phyloP scores from a whole-genome alignment of 2,888 invertebrate genomes.

The Eurois occulta region DNA sequence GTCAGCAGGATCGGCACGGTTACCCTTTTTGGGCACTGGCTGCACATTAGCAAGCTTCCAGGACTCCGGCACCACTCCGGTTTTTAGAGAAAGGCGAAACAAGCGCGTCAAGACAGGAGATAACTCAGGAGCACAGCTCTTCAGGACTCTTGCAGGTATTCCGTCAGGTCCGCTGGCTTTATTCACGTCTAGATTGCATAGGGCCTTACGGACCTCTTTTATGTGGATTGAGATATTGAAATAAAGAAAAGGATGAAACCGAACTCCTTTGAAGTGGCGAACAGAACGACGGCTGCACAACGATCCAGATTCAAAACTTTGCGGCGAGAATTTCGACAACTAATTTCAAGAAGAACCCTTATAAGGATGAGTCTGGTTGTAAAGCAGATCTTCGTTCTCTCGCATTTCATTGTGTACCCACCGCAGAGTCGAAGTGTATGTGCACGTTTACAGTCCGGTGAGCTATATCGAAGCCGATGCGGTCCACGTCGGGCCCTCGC shows the following conservation, averaged over 20 bases:
- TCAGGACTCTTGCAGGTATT: too few relatives aligned
- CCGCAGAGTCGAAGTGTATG: slow-evolving; percentile 33
- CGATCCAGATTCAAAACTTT: slow-evolving; percentile 59
- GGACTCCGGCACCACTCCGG: too few relatives aligned
- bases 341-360: slow-evolving; percentile 66
- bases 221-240: too few relatives aligned
- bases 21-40: too few relatives aligned
- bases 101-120: too few relatives aligned
- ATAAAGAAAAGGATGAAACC: slow-evolving; percentile 67
- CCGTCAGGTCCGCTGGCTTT: too few relatives aligned
- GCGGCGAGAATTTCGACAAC: slow-evolving; percentile 57
- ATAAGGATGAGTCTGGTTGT: slow-evolving; percentile 53
- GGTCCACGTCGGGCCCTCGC: slow-evolving; percentile 36
- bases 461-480: slow-evolving; percentile 50
- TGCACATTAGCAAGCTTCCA: too few relatives aligned
- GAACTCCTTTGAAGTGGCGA: slow-evolving; percentile 64
- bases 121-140: too few relatives aligned
- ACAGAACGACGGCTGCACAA: slow-evolving; percentile 46
- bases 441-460: slow-evolving; percentile 57
- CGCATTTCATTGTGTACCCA: slow-evolving; percentile 55
- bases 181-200: too few relatives aligned
- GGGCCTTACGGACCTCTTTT: too few relatives aligned
- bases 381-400: slow-evolving; percentile 59
- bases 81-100: too few relatives aligned
- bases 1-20: too few relatives aligned